phyloP scores from a whole-genome alignment of 2,797 vertebrate genomes.

The Gymnocypris eckloni region DNA sequence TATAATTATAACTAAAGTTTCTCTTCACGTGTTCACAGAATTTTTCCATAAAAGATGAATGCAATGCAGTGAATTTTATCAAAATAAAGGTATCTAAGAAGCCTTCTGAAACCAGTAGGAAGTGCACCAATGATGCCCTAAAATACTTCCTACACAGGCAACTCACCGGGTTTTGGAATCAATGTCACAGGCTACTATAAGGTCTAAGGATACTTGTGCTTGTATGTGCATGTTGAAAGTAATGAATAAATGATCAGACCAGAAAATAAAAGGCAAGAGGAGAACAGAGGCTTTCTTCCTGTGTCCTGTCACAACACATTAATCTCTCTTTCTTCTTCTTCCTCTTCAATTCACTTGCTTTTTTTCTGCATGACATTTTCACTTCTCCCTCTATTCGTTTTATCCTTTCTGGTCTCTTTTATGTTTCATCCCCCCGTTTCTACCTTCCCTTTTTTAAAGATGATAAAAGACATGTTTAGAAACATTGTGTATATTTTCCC shows the following conservation, averaged over 20 bases:
- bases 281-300: conserved; percentile 12
- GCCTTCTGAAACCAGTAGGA: background rate
- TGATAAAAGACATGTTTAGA: background rate
- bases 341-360: background rate
- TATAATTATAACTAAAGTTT: background rate
- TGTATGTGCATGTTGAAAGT: conserved; percentile 8
- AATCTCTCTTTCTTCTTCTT: conserved; percentile 22
- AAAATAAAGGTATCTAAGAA: background rate
- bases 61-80: background rate
- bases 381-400: background rate
- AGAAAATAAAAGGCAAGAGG: conserved; percentile 37
- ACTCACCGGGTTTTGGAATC: conserved; percentile 7
- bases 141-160: background rate
- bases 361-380: conserved; percentile 27
- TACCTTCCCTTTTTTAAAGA: background rate
- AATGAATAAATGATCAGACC: conserved; percentile 48
- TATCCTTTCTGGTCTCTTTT: background rate
- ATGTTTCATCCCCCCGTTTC: background rate
- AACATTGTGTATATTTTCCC: conserved; percentile 73
- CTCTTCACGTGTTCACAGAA: background rate
- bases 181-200: conserved; percentile 30
- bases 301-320: conserved; percentile 44
- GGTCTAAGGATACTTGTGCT: conserved; percentile 25
- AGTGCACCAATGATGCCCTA: background rate
- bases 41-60: background rate